Evolutionary conservation across 2,888 invertebrate species (phyloP).

Genomic region (Sepioteuthis lessoniana): DNA sequence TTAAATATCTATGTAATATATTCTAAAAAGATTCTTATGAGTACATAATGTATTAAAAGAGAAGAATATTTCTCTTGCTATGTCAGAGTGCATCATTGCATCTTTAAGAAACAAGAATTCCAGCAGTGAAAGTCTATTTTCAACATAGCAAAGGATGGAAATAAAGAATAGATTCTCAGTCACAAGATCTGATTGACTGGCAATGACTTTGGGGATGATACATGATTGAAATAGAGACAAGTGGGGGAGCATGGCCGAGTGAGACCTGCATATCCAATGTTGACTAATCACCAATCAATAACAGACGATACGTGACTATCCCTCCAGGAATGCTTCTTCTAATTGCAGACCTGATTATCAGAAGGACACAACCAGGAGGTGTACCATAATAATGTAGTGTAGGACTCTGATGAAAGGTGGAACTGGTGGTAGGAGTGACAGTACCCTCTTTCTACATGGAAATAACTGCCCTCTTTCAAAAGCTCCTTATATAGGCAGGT

Average conservation of each 20-base stretch:
- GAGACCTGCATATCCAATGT: neutral
- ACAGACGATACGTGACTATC: slow-evolving; percentile 21
- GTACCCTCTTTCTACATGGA: neutral
- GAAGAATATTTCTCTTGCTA: too few species aligned
- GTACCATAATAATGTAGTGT: neutral
- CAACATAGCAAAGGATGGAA: too few species aligned
- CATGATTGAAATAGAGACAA: neutral
- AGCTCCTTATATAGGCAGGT: neutral
- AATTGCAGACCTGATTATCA: slow-evolving; percentile 6
- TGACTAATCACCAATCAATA: slow-evolving; percentile 33
- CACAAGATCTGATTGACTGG: neutral
- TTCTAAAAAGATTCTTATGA: too few species aligned
- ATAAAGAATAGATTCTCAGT: too few species aligned
- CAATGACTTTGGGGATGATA: neutral
- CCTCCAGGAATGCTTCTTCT: neutral
- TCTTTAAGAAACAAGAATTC: too few species aligned
- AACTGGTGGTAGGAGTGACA: neutral
- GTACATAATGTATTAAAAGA: too few species aligned
- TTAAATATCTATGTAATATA: too few species aligned
- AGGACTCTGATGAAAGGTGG: neutral
- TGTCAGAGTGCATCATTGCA: too few species aligned
- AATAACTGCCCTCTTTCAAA: neutral
- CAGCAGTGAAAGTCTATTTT: too few species aligned
- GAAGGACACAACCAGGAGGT: neutral
- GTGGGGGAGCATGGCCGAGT: neutral